Evolutionary conservation across 2,113 vertebrate genomes (phyloP).

Genomic region (Potamarius usumacintae): DNA sequence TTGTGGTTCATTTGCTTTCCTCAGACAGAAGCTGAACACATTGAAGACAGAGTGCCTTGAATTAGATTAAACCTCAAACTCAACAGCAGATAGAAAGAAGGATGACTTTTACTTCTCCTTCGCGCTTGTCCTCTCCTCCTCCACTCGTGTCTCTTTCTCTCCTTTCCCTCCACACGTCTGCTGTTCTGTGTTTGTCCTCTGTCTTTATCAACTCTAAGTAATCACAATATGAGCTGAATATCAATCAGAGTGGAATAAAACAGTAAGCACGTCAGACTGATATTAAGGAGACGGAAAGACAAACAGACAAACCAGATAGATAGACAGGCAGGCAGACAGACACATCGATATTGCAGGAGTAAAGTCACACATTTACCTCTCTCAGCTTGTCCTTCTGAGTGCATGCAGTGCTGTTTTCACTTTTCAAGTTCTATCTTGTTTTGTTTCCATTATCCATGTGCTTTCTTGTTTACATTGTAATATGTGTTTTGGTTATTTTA

Average conservation of each 20-base stretch:
- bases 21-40: not conserved
- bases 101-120: constrained; percentile 44
- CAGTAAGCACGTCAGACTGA: not conserved
- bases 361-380: not conserved
- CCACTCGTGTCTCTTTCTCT: not conserved
- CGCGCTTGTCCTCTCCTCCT: not conserved
- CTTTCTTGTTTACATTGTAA: not conserved
- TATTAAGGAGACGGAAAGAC: not conserved
- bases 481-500: not conserved
- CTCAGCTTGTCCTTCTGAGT: not conserved
- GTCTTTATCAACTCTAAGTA: constrained; percentile 36
- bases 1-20: not conserved
- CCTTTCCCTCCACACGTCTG: not conserved
- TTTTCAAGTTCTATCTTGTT: not conserved
- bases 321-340: not conserved
- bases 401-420: not conserved
- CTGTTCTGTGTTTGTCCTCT: constrained; percentile 36
- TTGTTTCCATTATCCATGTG: not conserved
- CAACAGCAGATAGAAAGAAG: not conserved
- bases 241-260: constrained; percentile 31
- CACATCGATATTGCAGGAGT: not conserved
- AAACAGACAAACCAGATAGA: not conserved
- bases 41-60: not conserved
- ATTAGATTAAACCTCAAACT: not conserved
- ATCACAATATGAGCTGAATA: constrained; percentile 35